Base-by-base conservation (phyloP, 1,140 invertebrate species). In the Idris sp. region DNA sequence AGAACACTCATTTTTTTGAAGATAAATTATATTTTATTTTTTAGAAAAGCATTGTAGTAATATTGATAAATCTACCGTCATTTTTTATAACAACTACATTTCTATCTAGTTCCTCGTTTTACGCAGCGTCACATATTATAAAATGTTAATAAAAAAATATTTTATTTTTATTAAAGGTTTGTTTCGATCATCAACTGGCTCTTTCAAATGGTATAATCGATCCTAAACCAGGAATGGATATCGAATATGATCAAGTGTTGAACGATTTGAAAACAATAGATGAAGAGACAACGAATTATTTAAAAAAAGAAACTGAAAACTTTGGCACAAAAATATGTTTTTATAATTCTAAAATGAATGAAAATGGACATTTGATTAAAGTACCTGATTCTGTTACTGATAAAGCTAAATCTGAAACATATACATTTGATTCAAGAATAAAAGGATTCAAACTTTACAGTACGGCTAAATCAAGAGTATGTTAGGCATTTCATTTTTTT, bases 181-280 rank as follows among this genome's bases (percentile, higher is more conserved):
- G 96, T 0, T 99, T 99, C 86, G 92, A 99, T 87, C 95, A 96
- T 77, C 89, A 93, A 16, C 90, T 93, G 76, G 98, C 98, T 0
- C 90, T 93, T 78, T 93, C 93, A 88, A 90, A 93, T 87, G 92
- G 98, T 62, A 89, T 92, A 35, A 98, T 99, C 25, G 90, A 97
- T 13, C 98, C 98, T 0, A 90, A 91, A 43, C 79, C 85, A 36
- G 97, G 97, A 9, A 92, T 98, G 0, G 96, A 98, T 84, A 74
- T 81, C 0, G 95, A 98, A 61, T 99, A 97, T 84, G 98, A 99
- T 89, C n/a, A n/a, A n/a, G n/a, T n/a, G n/a, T n/a, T n/a, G n/a
- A 72, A 87, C 16, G 89, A 91, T 9, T 88, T 98, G 0, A 87
- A 91, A 0, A 88, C 92, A 16, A 92, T 95, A 81, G 91, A 95